Evolutionary conservation across 2,888 invertebrate genomes (phyloP).

Genomic region (Macaria notata): DNA sequence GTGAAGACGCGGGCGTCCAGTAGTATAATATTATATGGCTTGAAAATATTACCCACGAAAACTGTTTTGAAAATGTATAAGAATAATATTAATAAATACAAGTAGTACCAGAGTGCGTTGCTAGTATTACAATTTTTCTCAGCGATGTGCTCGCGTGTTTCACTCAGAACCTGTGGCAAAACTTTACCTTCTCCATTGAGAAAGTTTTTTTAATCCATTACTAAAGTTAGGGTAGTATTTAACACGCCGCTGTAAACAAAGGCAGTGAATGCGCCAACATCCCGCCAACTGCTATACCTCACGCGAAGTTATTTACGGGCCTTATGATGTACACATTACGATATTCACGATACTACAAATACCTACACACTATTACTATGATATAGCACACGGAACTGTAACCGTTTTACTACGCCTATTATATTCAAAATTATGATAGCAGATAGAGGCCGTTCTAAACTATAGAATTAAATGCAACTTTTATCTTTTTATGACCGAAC

Average conservation of each 20-base stretch:
- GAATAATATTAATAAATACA: too few species aligned
- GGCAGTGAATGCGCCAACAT: constrained; percentile 26
- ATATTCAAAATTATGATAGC: too few species aligned
- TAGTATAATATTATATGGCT: too few species aligned
- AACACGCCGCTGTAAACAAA: constrained; percentile 33
- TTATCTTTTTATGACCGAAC: constrained; percentile 6
- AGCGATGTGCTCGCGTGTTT: constrained; percentile 28
- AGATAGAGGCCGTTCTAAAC: too few species aligned
- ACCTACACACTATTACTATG: constrained; percentile 6
- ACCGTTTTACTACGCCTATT: too few species aligned
- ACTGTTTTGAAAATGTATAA: too few species aligned
- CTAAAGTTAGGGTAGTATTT: constrained; percentile 36
- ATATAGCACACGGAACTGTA: not conserved
- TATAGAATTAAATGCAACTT: not conserved
- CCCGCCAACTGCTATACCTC: constrained; percentile 34
- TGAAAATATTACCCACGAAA: too few species aligned
- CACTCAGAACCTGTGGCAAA: constrained; percentile 31
- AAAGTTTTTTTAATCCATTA: constrained; percentile 52
- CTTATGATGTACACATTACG: constrained; percentile 16
- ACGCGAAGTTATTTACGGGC: constrained; percentile 29
- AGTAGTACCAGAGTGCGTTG: constrained; percentile 1
- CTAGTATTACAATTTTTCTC: constrained; percentile 18
- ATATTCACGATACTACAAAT: constrained; percentile 17
- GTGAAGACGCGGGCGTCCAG: too few species aligned
- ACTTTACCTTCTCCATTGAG: constrained; percentile 40